Percentiles rank a stretch among this genome's conserved stretches.
These are phyloP conservation scores for Pelusios castaneus DNA, from an alignment of 2,113 vertebrate species.

Conservation along the genomic window DNA sequence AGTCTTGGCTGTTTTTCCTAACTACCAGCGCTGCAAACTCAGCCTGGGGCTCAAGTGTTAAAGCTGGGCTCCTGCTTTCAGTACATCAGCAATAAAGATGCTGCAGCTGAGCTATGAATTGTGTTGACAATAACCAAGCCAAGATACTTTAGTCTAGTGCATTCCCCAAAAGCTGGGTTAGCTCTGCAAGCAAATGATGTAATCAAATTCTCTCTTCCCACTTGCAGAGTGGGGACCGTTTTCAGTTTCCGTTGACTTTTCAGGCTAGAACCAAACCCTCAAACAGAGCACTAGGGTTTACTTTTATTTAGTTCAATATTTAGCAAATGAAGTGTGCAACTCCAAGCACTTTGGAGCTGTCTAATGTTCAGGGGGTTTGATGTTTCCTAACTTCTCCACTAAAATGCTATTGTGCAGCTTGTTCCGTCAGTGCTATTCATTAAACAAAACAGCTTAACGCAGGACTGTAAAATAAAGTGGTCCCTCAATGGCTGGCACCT, in stretches of 20 bases:
- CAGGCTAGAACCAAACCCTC: not conserved
- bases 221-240: not conserved
- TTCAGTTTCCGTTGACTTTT: not conserved
- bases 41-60: not conserved
- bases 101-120: not conserved
- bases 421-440: not conserved
- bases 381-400: not conserved
- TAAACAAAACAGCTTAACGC: not conserved
- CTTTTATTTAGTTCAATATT: not conserved
- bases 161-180: not conserved
- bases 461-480: not conserved
- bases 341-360: not conserved
- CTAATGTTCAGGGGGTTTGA: not conserved
- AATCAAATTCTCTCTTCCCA: not conserved
- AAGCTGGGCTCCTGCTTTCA: not conserved
- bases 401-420: not conserved
- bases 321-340: not conserved
- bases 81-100: not conserved
- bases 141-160: not conserved
- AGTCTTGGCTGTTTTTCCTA: not conserved
- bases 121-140: not conserved
- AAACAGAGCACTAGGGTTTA: not conserved
- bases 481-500: not conserved
- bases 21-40: not conserved
- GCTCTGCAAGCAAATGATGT: no score